Evolutionary conservation across 1,140 invertebrate species (phyloP).

Genomic region (Lineus longissimus): DNA sequence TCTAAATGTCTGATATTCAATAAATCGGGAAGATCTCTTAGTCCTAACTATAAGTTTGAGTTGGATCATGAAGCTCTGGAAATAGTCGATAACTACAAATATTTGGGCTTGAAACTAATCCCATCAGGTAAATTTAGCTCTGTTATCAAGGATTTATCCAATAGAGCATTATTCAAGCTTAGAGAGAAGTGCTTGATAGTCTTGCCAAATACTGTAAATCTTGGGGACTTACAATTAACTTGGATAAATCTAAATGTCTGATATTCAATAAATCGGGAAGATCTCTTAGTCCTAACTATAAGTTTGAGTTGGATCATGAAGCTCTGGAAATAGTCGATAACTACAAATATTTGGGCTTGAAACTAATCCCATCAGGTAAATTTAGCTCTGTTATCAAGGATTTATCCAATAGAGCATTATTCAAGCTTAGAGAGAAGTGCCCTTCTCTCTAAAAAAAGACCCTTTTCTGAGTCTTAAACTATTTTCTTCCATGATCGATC

Average conservation of each 20-base stretch:
- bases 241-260: neutral
- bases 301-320: neutral
- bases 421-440: neutral
- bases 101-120: neutral
- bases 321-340: neutral
- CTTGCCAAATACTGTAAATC: neutral
- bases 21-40: neutral
- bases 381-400: neutral
- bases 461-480: too few relatives aligned
- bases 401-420: neutral
- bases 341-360: neutral
- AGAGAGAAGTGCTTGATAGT: too few relatives aligned
- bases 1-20: neutral
- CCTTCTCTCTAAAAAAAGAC: too few relatives aligned
- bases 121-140: constrained; percentile 1
- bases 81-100: neutral
- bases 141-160: neutral
- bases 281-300: neutral
- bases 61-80: neutral
- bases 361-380: neutral
- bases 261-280: constrained; percentile 1
- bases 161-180: neutral
- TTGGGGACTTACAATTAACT: neutral
- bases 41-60: neutral
- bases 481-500: too few relatives aligned